Conservation (phyloP, 2,888 invertebrate species). For the Athetis lepigone region DNA sequence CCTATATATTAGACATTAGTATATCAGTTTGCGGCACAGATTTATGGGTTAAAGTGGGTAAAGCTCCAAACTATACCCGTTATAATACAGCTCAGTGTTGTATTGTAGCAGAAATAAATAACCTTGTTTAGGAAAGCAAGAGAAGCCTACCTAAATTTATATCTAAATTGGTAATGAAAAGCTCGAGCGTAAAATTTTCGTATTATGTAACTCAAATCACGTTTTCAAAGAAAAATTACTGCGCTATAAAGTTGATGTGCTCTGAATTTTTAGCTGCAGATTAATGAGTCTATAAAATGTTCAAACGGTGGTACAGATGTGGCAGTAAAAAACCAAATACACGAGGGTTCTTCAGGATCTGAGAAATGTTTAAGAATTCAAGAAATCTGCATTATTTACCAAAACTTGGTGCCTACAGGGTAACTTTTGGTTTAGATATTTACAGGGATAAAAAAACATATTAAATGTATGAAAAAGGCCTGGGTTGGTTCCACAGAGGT, state of each 20-base stretch:
- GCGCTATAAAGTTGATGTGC: neutral
- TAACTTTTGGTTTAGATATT: too few relatives aligned
- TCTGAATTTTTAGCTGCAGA: neutral
- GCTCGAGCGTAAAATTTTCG: neutral
- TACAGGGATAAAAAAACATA: too few relatives aligned
- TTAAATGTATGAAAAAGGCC: too few relatives aligned
- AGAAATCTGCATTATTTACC: neutral
- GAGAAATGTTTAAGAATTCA: neutral
- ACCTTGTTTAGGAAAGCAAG: neutral
- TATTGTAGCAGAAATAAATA: neutral
- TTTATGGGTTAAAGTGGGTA: neutral
- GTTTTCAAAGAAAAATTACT: slow-evolving; percentile 5
- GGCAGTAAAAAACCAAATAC: neutral
- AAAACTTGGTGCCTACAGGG: neutral
- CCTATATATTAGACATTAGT: too few relatives aligned
- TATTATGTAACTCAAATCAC: neutral
- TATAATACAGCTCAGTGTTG: neutral
- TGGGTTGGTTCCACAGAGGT: too few relatives aligned
- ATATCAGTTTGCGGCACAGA: too few relatives aligned
- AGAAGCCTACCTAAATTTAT: neutral
- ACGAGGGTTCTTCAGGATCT: too few relatives aligned
- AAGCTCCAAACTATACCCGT: neutral
- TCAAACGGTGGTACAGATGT: neutral
- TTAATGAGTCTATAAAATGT: neutral
- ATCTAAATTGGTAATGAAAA: slow-evolving; percentile 2